Conservation (phyloP, 2,797 vertebrate species). For the Falco rusticolus region DNA sequence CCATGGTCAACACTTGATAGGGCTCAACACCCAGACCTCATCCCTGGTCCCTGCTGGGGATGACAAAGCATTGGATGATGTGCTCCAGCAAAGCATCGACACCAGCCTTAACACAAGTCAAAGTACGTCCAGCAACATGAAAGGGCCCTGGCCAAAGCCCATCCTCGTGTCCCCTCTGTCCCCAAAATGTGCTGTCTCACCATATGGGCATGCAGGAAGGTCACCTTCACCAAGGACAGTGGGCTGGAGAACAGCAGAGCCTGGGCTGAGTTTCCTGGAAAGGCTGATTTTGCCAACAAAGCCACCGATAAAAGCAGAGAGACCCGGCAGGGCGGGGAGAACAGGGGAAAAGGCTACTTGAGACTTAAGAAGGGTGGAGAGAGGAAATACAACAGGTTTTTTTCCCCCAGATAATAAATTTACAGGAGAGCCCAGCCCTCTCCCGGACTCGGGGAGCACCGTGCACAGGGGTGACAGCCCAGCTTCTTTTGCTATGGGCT, state of each 20-base stretch:
- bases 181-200: not conserved
- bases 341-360: not conserved
- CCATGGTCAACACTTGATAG: not conserved
- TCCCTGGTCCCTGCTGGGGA: accelerated
- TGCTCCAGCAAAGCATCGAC: not conserved
- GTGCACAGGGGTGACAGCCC: accelerated
- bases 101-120: accelerated
- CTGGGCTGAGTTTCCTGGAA: not conserved
- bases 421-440: not conserved
- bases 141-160: not conserved
- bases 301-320: not conserved
- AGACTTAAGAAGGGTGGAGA: not conserved
- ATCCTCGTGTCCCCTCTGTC: accelerated
- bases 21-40: accelerated
- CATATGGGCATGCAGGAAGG: not conserved
- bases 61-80: accelerated
- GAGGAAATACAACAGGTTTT: not conserved
- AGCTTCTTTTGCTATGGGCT: not conserved
- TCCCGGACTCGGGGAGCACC: accelerated
- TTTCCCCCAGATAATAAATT: not conserved
- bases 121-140: accelerated
- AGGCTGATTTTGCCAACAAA: not conserved
- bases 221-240: not conserved
- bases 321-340: accelerated
- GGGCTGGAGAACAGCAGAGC: not conserved